Conservation (phyloP, 2,113 vertebrate genomes). For the Perognathus longimembris region DNA sequence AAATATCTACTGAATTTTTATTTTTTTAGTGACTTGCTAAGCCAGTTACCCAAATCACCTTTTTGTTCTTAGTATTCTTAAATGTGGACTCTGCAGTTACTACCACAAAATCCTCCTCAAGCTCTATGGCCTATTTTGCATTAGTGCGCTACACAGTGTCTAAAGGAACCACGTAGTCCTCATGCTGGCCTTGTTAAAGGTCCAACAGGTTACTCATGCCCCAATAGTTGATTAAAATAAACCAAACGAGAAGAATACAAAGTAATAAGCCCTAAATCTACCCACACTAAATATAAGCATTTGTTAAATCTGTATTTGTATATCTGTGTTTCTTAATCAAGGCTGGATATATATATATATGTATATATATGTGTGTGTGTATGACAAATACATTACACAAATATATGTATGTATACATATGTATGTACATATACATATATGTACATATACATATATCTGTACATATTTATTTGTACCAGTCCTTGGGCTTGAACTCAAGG, state of each 20-base stretch:
- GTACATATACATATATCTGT: no score
- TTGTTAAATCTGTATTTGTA: no score
- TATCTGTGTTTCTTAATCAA: conserved; percentile 85
- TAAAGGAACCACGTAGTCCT: conserved; percentile 46
- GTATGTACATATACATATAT: no score
- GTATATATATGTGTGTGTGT: no score
- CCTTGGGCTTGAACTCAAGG: no score
- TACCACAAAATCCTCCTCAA: neutral
- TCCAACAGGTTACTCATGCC: conserved; percentile 72
- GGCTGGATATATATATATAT: conserved; percentile 43
- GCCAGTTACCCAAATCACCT: neutral
- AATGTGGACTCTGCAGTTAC: neutral
- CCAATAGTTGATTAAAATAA: conserved; percentile 83
- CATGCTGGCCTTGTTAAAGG: conserved; percentile 66
- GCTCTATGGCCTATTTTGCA: neutral
- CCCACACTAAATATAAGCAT: no score
- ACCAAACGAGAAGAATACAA: conserved; percentile 79
- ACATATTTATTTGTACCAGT: no score
- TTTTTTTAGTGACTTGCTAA: neutral
- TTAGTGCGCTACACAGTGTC: neutral
- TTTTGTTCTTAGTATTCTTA: neutral
- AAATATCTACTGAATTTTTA: neutral
- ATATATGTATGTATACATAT: no score
- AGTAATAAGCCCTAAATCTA: conserved; percentile 82
- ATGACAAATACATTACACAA: no score